These are phyloP conservation scores for Dromas ardeola DNA, from an alignment of 2,113 vertebrate genomes.

Conservation along the genomic window DNA sequence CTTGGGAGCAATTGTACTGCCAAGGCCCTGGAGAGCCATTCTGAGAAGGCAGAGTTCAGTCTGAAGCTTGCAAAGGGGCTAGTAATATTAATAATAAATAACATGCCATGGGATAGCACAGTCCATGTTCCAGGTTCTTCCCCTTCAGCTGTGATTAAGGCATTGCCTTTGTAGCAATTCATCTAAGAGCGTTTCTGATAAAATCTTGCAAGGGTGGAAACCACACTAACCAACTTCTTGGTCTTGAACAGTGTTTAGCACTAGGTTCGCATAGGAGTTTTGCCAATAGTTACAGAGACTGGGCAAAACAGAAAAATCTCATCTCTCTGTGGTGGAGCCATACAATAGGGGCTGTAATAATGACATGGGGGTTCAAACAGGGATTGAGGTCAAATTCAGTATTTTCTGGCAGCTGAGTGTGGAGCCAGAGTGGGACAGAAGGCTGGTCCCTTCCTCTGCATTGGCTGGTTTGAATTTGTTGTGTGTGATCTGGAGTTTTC, in stretches of 20 bases:
- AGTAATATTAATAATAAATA: not conserved
- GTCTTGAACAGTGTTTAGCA: not conserved
- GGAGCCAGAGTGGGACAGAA: not conserved
- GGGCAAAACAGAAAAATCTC: not conserved
- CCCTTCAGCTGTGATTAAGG: not conserved
- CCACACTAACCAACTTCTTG: not conserved
- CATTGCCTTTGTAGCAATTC: not conserved
- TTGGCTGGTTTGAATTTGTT: not conserved
- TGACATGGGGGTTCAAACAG: rapidly evolving
- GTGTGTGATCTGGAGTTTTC: not conserved
- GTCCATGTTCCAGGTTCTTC: not conserved
- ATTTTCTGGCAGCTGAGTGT: not conserved
- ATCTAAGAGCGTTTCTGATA: not conserved
- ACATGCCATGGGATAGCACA: rapidly evolving
- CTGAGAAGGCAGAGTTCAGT: not conserved
- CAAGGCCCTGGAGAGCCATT: not conserved
- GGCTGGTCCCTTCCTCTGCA: not conserved
- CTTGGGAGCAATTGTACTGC: not conserved
- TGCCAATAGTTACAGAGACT: not conserved
- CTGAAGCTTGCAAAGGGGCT: not conserved
- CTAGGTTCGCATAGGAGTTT: not conserved
- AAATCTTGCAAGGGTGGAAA: not conserved
- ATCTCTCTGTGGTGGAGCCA: not conserved
- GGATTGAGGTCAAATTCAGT: not conserved
- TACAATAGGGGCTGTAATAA: not conserved